phyloP scores from a whole-genome alignment of 2,888 invertebrate genomes.

The Herminia tarsipennalis region DNA sequence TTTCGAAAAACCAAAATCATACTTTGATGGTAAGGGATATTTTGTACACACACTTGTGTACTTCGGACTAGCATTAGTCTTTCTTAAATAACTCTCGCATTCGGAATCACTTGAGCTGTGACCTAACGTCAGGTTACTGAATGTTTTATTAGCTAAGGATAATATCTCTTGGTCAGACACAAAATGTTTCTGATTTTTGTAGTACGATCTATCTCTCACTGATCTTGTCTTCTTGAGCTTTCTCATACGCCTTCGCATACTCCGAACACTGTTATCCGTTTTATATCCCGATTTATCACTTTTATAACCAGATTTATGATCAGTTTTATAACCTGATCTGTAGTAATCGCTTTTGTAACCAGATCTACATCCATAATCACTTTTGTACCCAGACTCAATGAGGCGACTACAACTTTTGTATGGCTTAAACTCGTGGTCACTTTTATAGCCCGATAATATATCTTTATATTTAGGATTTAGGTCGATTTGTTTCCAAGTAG shows the following conservation, averaged over 20 bases:
- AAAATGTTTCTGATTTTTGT: slow-evolving; percentile 84
- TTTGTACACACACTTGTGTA: slow-evolving; percentile 78
- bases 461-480: slow-evolving; percentile 87
- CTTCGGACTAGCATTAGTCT: slow-evolving; percentile 74
- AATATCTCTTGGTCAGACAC: slow-evolving; percentile 86
- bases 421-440: slow-evolving; percentile 84
- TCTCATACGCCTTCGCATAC: slow-evolving; percentile 77
- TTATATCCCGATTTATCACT: slow-evolving; percentile 87
- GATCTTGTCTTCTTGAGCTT: slow-evolving; percentile 82
- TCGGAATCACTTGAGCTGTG: slow-evolving; percentile 85
- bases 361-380: slow-evolving; percentile 85
- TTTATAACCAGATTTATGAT: slow-evolving; percentile 86
- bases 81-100: slow-evolving; percentile 75
- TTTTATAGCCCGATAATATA: slow-evolving; percentile 86
- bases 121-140: slow-evolving; percentile 84
- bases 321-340: slow-evolving; percentile 87
- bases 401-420: slow-evolving; percentile 82
- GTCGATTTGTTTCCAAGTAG: slow-evolving; percentile 88
- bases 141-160: slow-evolving; percentile 82
- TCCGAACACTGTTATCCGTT: slow-evolving; percentile 84
- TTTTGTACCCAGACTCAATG: slow-evolving; percentile 86
- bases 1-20: slow-evolving; percentile 73
- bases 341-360: slow-evolving; percentile 82
- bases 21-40: slow-evolving; percentile 73
- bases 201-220: slow-evolving; percentile 80